A percentile compares a stretch with the other conserved stretches of the same genome.
Evolutionary conservation across 2,888 invertebrate genomes (phyloP).

Genomic region (Vesta saturnalis): DNA sequence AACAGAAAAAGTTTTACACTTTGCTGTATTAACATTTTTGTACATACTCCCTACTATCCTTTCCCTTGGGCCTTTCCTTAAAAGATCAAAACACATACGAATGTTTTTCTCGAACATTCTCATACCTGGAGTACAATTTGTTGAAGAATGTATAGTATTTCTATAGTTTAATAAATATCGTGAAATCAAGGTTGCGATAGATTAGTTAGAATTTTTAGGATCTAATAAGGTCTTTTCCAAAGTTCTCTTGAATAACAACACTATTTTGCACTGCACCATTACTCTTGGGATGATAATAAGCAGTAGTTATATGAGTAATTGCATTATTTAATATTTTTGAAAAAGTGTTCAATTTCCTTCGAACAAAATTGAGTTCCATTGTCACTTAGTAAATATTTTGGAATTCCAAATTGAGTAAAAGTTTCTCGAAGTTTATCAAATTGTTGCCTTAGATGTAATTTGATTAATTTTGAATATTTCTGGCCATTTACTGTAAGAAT

Average conservation of each 20-base stretch:
- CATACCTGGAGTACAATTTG: no score
- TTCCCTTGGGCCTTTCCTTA: not conserved
- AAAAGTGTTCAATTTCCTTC: not conserved
- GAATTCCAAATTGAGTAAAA: no score
- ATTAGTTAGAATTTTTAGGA: not conserved
- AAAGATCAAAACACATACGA: not conserved
- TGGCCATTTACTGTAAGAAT: no score
- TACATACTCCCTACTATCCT: no score
- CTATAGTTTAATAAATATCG: not conserved
- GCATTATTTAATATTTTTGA: no score
- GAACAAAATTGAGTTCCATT: no score
- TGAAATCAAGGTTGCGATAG: not conserved
- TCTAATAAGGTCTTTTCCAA: not conserved
- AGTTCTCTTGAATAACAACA: not conserved
- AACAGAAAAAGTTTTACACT: no score
- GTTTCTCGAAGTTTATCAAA: no score
- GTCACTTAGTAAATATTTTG: not conserved
- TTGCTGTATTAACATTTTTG: no score
- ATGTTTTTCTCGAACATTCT: not conserved
- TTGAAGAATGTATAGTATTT: not conserved
- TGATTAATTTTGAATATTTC: no score
- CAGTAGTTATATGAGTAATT: no score
- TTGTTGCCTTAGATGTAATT: not conserved
- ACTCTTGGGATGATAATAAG: no score
- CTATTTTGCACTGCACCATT: not conserved